phyloP scores from a whole-genome alignment of 2,888 invertebrate species.

The Drymonia ruficornis region DNA sequence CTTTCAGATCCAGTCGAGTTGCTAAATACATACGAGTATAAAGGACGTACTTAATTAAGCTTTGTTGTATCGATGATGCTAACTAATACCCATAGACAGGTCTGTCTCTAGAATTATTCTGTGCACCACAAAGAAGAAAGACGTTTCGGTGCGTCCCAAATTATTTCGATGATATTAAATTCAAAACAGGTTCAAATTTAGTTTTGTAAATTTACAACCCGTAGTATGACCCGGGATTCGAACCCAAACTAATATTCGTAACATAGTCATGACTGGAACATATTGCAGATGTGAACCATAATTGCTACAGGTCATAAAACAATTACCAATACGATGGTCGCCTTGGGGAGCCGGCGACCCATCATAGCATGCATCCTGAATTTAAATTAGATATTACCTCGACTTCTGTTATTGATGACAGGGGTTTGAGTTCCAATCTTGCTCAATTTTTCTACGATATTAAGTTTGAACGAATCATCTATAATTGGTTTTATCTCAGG shows the following conservation, averaged over 20 bases:
- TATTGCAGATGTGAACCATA: slow-evolving; percentile 14
- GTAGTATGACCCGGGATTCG: too few species aligned
- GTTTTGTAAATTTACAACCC: too few species aligned
- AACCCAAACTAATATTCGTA: too few species aligned
- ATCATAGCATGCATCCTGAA: slow-evolving; percentile 18
- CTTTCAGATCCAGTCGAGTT: slow-evolving; percentile 5
- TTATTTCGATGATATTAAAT: too few species aligned
- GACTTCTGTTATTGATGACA: background rate
- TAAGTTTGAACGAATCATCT: too few species aligned
- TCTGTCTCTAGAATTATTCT: too few species aligned
- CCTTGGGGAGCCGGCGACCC: slow-evolving; percentile 8
- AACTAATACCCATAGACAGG: too few species aligned
- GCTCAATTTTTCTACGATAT: background rate
- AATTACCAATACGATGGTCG: slow-evolving; percentile 33
- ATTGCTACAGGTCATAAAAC: slow-evolving; percentile 35
- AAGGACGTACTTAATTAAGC: background rate
- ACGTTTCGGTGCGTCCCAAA: too few species aligned
- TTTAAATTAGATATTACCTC: slow-evolving; percentile 29
- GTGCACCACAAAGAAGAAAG: too few species aligned
- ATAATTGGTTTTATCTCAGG: too few species aligned
- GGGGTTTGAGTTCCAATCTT: background rate
- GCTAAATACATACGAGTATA: slow-evolving; percentile 16
- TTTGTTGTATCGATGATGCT: too few species aligned
- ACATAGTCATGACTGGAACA: background rate
- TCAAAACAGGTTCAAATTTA: too few species aligned